These are phyloP conservation scores for Zygaena filipendulae DNA, from an alignment of 2,888 invertebrate species.

Conservation along the genomic window DNA sequence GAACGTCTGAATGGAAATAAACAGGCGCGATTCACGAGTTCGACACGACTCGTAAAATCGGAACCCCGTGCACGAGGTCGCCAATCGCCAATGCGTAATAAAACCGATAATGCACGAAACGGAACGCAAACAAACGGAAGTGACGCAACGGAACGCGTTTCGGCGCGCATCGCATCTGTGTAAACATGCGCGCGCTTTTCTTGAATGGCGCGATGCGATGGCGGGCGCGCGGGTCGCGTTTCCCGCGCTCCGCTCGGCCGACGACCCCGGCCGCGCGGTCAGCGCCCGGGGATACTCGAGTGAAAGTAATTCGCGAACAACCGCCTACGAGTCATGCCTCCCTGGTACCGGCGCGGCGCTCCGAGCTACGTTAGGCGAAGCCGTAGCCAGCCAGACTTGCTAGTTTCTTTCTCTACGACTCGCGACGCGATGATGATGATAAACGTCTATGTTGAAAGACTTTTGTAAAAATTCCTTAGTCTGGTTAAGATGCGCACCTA, in stretches of 20 bases:
- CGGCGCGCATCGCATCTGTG: constrained; percentile 66
- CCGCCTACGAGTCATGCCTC: constrained; percentile 52
- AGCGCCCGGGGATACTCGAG: constrained; percentile 61
- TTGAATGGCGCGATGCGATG: constrained; percentile 54
- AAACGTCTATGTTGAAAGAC: too few species aligned
- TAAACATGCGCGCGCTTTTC: constrained; percentile 62
- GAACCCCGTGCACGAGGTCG: too few species aligned
- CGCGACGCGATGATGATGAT: too few species aligned
- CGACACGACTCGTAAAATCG: too few species aligned
- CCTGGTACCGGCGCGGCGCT: constrained; percentile 36
- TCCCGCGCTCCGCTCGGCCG: constrained; percentile 57
- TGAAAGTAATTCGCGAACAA: constrained; percentile 67
- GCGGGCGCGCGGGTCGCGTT: constrained; percentile 38
- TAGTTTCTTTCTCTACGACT: too few species aligned
- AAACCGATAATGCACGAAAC: constrained; percentile 49
- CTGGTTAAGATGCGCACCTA: too few species aligned
- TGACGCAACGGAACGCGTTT: constrained; percentile 63
- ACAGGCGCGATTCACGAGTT: constrained; percentile 44
- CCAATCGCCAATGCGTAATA: too few species aligned
- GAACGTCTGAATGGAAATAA: constrained; percentile 29
- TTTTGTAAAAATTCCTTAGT: too few species aligned
- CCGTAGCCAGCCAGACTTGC: too few species aligned
- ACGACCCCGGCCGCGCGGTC: constrained; percentile 57
- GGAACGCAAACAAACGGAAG: constrained; percentile 62
- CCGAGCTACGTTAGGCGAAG: too few species aligned